Evolutionary conservation across 2,797 vertebrate species (phyloP), one percentile per base, ranked within the genome.

Genomic region (Darevskia nairensis): DNA sequence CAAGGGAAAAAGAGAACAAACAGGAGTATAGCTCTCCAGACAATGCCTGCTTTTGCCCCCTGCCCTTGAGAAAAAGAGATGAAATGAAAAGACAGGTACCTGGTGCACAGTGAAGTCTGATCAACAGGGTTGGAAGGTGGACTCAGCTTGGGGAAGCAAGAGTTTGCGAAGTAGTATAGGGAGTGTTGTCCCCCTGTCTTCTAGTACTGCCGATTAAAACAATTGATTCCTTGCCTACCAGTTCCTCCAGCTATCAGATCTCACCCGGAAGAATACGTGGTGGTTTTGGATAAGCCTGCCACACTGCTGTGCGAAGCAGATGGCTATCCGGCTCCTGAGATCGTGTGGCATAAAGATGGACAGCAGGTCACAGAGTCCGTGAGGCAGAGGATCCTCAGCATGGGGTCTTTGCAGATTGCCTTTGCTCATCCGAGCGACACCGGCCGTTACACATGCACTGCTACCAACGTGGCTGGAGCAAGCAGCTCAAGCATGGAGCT

Each of bases 201-300:
- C 69, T 32, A 74, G 35, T 8, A 44, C 5, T 72, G 8, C 46
- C 3, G n/a, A 35, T 44, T 80, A 3, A 84, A 55, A 55, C 46
- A 29, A 8, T n/a, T 0, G 0, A 55, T 61, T 44, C 7, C 9
- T 85, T 91, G 2, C 86, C 91, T 89, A 94, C 80, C 94, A 99
- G 99, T 99, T 35, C 98, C 99, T 90, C 99, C 99, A n/a, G 91
- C 95, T 89, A 98, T 99, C 94, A 97, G 81, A 86, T 93, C 98
- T 71, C 96, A 96, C 3, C 90, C 88, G 3, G 94, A 95, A 87
- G 95, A 95, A 21, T 97, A 98, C 3, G n/a, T 97, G 13, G 96
- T 96, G 72, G 91, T 96, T 0, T 91, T 98, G 93, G 98, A 99
- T 94, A 97, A 97, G 23, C 97, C 99, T 15, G 94, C 98, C 90